Base-by-base conservation (phyloP, 2,888 invertebrate genomes). In the Nemoura dubitans region DNA sequence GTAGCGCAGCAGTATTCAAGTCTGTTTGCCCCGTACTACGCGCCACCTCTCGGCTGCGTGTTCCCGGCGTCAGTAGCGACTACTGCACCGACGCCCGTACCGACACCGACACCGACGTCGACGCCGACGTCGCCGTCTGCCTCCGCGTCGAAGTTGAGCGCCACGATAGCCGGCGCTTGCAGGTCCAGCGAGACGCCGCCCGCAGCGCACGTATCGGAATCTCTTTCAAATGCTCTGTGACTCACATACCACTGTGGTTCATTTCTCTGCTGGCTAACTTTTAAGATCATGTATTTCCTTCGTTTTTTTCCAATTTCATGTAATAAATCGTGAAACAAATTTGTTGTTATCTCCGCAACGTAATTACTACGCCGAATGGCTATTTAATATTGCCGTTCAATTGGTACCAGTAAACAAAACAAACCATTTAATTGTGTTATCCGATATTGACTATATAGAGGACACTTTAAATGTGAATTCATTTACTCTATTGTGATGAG, bases 11-110 rank as follows among this genome's bases (percentile, higher is more conserved):
- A 94, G 87, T 95, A 95, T 90, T 94, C 95, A 0, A 91, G 92
- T 16, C 91, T 95, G 76, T 91, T 94, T 86, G 93, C 93, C 81
- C 94, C 94, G 0, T 95, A 95, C 89, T 94, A 94, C 82, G 93
- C 93, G 59, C 90, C 94, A 43, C 90, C 95, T 0, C 91, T 95
- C 0, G 92, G 93, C 87, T 94, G 94, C 89, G 93, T 95, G 81
- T 95, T 95, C 89, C 93, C 93, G 0, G 91, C 84, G 27, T 28
- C 93, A 7, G 91, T 94, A 80, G 91, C 93, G n/a, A 88, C 89
- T 85, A 89, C 90, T 3, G 87, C 43, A 14, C 27, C 86, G 36
- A 78, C 83, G 25, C 81, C 88, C 25, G 88, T 88, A 84, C 89
- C 90, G 6, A 87, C 76, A 14, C 26, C 86, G 30, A 76, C 83